These are phyloP conservation scores for Fragum fragum DNA, from an alignment of 2,888 invertebrate genomes.

Conservation along the genomic window DNA sequence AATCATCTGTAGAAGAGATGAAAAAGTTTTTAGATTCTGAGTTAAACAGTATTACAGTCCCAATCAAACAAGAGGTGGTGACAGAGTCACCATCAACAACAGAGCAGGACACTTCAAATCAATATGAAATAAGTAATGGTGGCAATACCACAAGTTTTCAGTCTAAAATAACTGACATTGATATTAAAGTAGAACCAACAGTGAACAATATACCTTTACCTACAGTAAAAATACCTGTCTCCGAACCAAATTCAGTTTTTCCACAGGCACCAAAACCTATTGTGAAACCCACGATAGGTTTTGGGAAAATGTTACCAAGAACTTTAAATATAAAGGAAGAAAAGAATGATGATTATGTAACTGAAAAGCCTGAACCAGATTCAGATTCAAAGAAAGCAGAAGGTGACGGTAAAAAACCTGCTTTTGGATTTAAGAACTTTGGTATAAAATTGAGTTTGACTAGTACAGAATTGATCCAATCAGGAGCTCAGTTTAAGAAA, in stretches of 20 bases:
- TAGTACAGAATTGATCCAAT: conserved; percentile 72
- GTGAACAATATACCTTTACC: neutral
- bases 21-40: conserved; percentile 78
- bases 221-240: neutral
- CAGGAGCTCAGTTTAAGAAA: conserved; percentile 65
- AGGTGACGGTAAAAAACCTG: conserved; percentile 39
- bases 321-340: conserved; percentile 34
- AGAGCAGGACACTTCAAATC: neutral
- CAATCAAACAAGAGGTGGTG: neutral
- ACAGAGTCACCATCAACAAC: too few species aligned
- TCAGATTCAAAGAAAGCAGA: conserved; percentile 8
- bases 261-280: neutral
- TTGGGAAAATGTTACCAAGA: conserved; percentile 45
- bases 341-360: conserved; percentile 25
- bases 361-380: neutral
- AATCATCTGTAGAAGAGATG: conserved; percentile 79
- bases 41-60: conserved; percentile 66
- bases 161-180: neutral
- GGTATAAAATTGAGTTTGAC: conserved; percentile 71
- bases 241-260: neutral
- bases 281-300: conserved; percentile 16
- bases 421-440: conserved; percentile 66
- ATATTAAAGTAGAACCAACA: neutral
- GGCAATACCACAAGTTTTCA: neutral
- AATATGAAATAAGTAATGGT: neutral